phyloP scores from a whole-genome alignment of 2,888 invertebrate species.

The Hypolimnas misippus region DNA sequence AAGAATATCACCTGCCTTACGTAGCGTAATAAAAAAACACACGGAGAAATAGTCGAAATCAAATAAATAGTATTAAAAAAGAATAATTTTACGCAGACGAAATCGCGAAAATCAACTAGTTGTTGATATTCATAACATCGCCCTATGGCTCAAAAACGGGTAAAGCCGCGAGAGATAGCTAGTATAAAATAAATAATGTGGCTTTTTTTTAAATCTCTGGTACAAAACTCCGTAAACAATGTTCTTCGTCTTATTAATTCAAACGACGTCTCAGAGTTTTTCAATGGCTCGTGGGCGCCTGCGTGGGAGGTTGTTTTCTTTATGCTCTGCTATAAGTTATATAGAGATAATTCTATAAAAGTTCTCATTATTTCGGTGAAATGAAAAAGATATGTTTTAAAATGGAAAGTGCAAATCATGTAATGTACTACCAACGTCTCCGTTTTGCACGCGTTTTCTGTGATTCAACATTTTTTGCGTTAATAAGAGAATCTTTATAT shows the following conservation, averaged over 20 bases:
- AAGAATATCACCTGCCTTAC: too few relatives aligned
- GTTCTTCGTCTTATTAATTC: neutral
- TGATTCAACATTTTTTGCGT: neutral
- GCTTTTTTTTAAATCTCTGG: neutral
- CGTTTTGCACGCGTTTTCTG: neutral
- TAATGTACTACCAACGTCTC: neutral
- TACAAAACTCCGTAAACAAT: slow-evolving; percentile 1
- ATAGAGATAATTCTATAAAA: neutral
- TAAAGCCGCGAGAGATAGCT: too few relatives aligned
- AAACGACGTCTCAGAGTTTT: neutral
- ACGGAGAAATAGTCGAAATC: too few relatives aligned
- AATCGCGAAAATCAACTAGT: too few relatives aligned
- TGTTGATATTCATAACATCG: too few relatives aligned
- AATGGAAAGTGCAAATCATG: neutral
- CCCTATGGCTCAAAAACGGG: too few relatives aligned
- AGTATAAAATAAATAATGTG: too few relatives aligned
- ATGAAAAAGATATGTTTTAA: neutral
- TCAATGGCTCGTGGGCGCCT: neutral
- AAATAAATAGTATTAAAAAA: too few relatives aligned
- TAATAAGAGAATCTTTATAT: too few relatives aligned
- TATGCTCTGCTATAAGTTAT: neutral
- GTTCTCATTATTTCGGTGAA: neutral
- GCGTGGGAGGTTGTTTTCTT: neutral
- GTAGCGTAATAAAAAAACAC: too few relatives aligned
- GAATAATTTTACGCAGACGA: too few relatives aligned